A percentile compares a stretch with the other conserved stretches of the same genome.
These are phyloP conservation scores for Sapayoa aenigma DNA, from an alignment of 2,113 vertebrate genomes.

Conservation along the genomic window DNA sequence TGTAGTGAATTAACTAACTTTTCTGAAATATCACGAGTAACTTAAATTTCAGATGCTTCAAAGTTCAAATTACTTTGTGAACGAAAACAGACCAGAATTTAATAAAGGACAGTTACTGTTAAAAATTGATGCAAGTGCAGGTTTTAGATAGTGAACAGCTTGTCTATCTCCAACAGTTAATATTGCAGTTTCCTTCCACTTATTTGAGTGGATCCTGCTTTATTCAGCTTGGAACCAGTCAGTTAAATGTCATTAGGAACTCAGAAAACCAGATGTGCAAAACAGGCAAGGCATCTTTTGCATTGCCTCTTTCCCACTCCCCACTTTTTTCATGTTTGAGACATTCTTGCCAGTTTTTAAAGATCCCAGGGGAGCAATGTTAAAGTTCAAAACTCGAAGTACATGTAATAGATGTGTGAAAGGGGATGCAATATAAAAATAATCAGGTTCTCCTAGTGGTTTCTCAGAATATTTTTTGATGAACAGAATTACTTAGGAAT, in stretches of 20 bases:
- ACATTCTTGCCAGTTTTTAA: background rate
- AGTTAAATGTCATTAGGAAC: background rate
- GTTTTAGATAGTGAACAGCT: background rate
- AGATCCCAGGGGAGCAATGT: background rate
- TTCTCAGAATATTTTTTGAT: conserved; percentile 8
- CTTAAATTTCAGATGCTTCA: background rate
- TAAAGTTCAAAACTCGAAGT: background rate
- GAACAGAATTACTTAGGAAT: background rate
- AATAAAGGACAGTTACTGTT: background rate
- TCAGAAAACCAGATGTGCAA: background rate
- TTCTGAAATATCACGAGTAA: background rate
- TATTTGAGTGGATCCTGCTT: background rate
- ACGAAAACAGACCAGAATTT: background rate
- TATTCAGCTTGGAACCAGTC: background rate
- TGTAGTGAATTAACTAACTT: background rate
- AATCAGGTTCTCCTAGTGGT: background rate
- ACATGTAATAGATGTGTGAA: background rate
- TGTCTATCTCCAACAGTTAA: background rate
- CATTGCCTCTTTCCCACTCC: background rate
- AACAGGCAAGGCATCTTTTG: background rate
- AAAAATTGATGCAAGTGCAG: background rate
- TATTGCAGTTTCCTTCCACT: background rate
- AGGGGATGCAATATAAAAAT: background rate
- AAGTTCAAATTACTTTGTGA: background rate
- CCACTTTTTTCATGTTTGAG: background rate